Conservation (phyloP, 2,113 vertebrate species). For the Fregata magnificens region DNA sequence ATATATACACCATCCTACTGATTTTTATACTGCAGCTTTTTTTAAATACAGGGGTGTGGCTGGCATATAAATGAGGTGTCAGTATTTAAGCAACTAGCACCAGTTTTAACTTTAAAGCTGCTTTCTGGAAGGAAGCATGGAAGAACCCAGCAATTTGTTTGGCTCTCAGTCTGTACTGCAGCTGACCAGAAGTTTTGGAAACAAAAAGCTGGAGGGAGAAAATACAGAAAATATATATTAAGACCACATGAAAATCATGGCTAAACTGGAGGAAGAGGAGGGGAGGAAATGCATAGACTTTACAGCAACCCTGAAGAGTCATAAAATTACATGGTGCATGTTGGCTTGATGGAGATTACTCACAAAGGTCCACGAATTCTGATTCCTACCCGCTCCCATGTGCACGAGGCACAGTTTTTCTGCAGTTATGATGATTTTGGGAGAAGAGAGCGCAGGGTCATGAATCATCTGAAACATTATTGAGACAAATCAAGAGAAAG, state of each 20-base stretch:
- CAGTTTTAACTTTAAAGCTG: background rate
- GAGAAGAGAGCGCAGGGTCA: background rate
- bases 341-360: background rate
- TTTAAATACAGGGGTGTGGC: background rate
- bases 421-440: background rate
- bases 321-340: background rate
- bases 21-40: background rate
- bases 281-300: background rate
- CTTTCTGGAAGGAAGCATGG: conserved; percentile 44
- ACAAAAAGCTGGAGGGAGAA: conserved; percentile 21
- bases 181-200: conserved; percentile 49
- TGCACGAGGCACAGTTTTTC: background rate
- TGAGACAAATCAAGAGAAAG: background rate
- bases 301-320: background rate
- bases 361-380: background rate
- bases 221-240: conserved; percentile 44
- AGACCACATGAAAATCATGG: conserved; percentile 22
- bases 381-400: background rate
- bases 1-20: background rate
- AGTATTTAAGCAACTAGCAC: background rate
- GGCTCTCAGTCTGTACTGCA: background rate
- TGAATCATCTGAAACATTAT: background rate
- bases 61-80: background rate
- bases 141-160: conserved; percentile 52
- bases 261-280: background rate